Evolutionary conservation across 1,140 invertebrate genomes (phyloP), one percentile per base, ranked within the genome.

Genomic region (Amyelois transitella): DNA sequence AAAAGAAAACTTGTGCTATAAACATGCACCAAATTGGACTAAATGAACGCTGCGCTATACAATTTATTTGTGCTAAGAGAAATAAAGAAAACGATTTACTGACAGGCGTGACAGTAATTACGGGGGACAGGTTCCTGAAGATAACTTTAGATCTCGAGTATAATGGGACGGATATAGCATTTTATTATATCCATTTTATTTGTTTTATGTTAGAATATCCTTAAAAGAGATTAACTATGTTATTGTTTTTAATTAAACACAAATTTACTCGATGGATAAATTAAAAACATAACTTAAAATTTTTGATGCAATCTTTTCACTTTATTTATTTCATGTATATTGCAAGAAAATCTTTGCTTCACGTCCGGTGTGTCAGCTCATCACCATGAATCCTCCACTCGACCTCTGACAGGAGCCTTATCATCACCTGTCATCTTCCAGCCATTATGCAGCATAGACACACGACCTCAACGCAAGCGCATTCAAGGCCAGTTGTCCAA

Each of bases 371-470:
- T 48, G 48, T 56, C 54, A 50, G 8, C 20, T 48, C 43, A 24
- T 50, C 44, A 14, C 17, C 25, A 20, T 22, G 45, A 48, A 21
- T 48, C 45, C 12, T 21, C 45, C 12, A 6, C 5, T 5, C 19
- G 20, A 48, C 19, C 45, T 12, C 45, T 49, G 60, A 53, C 51
- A 38, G 57, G 51, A 43, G 51, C 51, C 64, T 66, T 75, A 72
- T 75, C 77, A 58, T n/a, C 18, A 22, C 62, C 74, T 81, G 78
- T 86, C 82, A 81, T 79, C 73, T 75, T 45, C 48, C 59, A 64
- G 61, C 72, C 61, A 81, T 83, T 81, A 76, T 79, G 61, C 54
- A 60, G 53, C 59, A 72, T 72, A 75, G 81, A 75, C 73, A 62
- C 61, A 62, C 60, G 72, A 67, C 81, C 80, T 82, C 68, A 62